Base-by-base conservation (phyloP, 2,888 invertebrate genomes). In the Acleris laterana region DNA sequence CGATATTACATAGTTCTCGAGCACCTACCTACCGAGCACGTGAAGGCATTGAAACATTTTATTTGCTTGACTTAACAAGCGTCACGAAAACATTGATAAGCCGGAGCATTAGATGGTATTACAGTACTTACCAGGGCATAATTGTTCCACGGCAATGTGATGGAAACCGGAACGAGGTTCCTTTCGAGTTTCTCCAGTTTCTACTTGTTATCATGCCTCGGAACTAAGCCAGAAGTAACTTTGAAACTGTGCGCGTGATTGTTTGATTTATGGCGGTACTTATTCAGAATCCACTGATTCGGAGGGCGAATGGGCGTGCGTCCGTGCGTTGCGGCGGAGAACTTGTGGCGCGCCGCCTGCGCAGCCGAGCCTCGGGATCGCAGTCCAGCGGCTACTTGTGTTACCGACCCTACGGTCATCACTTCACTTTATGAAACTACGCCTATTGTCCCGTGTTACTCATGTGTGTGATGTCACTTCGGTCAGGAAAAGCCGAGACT, bases 391-490 rank as follows among this genome's bases (percentile, higher is more conserved):
- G 76, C 42, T 50, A 57, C 49, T 16, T 57, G 42, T 22, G 20
- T 28, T 74, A 73, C 70, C 79, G 81, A 82, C 81, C 82, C 84
- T 83, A 84, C 55, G 55, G 17, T 55, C 75, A 80, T 80, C 72
- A 78, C 82, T 82, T 81, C 77, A 79, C 79, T 82, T 78, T 80
- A 83, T 83, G 70, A 81, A 84, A 84, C 83, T 78, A 84, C 84
- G 74, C 77, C 74, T 46, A 65, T 49, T 28, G 61, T 22, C 28
- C 20, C 46, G 19, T 60, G 51, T 52, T 57, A 62, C 61, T 65
- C 65, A 65, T 50, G 32, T 57, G 32, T 44, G 50, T 65, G 56
- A 65, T 55, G 65, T 55, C 65, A 65, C 44, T 56, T 44, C 2
- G 22, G 50, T 42, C 28, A 55, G 53, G n/a, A 55, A 38, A 42